Evolutionary conservation across 2,113 vertebrate species (phyloP).

Genomic region (Rhinopomastus cyanomelas): DNA sequence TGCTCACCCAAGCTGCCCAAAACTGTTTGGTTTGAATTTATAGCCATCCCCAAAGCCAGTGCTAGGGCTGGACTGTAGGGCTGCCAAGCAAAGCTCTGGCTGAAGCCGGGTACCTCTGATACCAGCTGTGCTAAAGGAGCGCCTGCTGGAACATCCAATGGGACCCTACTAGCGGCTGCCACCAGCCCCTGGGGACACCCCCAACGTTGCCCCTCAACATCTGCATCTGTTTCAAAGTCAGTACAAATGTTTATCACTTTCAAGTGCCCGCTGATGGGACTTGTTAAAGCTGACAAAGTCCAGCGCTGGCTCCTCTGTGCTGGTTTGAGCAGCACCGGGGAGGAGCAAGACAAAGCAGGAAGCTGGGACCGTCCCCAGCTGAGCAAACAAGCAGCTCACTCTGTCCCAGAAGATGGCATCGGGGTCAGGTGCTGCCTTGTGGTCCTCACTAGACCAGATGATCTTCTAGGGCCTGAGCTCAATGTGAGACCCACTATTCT

Average conservation of each 20-base stretch:
- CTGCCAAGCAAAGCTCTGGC: background rate
- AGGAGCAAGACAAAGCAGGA: fast-evolving
- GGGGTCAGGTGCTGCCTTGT: fast-evolving
- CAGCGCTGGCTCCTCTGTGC: fast-evolving
- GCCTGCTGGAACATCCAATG: fast-evolving
- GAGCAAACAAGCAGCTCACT: background rate
- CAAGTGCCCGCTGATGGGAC: fast-evolving
- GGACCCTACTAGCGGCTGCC: background rate
- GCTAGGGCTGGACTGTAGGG: background rate
- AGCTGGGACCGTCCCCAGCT: background rate
- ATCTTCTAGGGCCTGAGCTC: background rate
- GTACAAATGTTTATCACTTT: background rate
- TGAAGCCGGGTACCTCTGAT: background rate
- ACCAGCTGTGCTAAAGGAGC: background rate
- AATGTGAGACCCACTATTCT: fast-evolving
- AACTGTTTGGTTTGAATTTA: background rate
- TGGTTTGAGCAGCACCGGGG: background rate
- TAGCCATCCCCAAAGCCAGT: background rate
- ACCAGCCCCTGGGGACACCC: background rate
- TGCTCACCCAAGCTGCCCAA: background rate
- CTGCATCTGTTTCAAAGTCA: background rate
- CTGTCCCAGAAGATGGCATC: background rate
- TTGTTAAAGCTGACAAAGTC: background rate
- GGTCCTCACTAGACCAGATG: fast-evolving
- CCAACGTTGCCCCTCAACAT: background rate